Conservation (phyloP, 2,113 vertebrate species). For the Mus pahari region DNA sequence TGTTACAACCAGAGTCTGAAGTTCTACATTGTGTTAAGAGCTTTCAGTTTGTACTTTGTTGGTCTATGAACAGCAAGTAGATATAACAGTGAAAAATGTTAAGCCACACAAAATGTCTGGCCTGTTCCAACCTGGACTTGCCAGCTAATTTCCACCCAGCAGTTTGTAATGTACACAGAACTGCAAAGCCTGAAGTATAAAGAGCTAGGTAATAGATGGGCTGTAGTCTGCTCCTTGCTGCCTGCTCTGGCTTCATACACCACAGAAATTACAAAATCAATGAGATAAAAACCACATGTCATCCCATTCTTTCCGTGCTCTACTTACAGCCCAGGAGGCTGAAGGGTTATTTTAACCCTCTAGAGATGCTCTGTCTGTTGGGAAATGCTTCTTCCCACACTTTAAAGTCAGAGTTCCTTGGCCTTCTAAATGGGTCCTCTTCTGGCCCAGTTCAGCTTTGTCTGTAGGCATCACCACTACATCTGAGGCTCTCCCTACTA, state of each 20-base stretch:
- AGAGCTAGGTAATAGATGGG: constrained; percentile 79
- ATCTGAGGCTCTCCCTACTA: background rate
- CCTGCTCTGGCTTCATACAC: constrained; percentile 79
- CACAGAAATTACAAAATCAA: constrained; percentile 81
- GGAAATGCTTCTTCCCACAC: background rate
- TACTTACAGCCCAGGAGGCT: constrained; percentile 23
- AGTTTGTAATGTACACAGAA: constrained; percentile 68
- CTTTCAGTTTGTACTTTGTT: constrained; percentile 65
- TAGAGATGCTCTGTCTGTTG: background rate
- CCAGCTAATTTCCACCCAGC: constrained; percentile 73
- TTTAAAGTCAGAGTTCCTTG: background rate
- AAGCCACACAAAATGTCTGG: constrained; percentile 71
- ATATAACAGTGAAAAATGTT: constrained; percentile 70
- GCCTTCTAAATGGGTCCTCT: background rate
- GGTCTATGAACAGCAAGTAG: constrained; percentile 51
- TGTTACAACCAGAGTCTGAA: constrained; percentile 66
- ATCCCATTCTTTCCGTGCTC: background rate
- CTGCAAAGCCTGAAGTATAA: constrained; percentile 79
- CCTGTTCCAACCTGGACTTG: constrained; percentile 62
- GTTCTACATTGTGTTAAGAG: constrained; percentile 38
- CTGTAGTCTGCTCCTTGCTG: constrained; percentile 74
- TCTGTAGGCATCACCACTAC: background rate
- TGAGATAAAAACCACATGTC: constrained; percentile 63
- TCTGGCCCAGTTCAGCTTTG: background rate
- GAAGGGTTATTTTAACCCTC: constrained; percentile 8